Evolutionary conservation across 2,888 invertebrate genomes (phyloP), one percentile per base, ranked within the genome.

Genomic region (Perizoma flavofasciatum): DNA sequence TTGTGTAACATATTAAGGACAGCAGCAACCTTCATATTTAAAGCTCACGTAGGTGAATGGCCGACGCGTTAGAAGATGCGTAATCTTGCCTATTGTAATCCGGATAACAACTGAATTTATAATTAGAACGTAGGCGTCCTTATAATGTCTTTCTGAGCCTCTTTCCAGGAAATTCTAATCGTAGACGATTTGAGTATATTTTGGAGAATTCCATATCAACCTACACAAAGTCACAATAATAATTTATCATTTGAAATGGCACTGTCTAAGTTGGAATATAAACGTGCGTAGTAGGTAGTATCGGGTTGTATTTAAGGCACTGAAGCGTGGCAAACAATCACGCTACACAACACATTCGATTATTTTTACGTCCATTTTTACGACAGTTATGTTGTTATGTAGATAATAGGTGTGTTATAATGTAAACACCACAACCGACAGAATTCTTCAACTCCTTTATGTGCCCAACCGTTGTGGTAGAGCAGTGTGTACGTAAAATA

Each of bases 61-160:
- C 59, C 59, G 50, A 43, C 4, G 37, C 10, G 33, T 59, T 37
- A 43, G 43, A 10, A 53, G 43, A 49, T 44, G 22, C 11, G 33
- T 33, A 33, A 45, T 32, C n/a, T 8, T 10, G 9, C n/a, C 32
- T 33, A 33, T 46, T 39, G 37, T 7, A 40, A 11, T 37, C 34
- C 22, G 43, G 5, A 48, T 55, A 39, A 11, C 22, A 52, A 40
- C 22, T 32, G 47, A 54, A 40, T 54, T 37, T 47, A 54, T 54
- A 46, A 55, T 48, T 35, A 34, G 33, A 48, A 34, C 46, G 51
- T 60, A 51, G 55, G 60, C 47, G 60, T 22, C 1, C 22, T 1
- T 22, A 41, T 9, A 10, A 10, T n/a, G n/a, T 35, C n/a, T 7
- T 44, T 49, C 10, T 34, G 50, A 48, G 50, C 41, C 51, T 43